Conservation (phyloP, 1,140 invertebrate species). For the Capitella teleta region DNA sequence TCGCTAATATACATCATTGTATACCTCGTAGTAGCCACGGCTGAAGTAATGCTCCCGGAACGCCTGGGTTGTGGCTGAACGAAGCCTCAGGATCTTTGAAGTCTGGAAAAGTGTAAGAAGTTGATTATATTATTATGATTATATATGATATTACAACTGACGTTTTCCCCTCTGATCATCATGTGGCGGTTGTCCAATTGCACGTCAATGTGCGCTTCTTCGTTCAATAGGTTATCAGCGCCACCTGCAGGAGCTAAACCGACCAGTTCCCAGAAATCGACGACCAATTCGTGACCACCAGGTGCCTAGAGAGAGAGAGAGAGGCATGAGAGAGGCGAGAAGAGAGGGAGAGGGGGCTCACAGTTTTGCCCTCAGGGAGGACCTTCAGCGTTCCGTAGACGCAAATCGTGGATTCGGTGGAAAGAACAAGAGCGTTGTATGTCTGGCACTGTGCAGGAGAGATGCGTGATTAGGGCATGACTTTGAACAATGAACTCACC, state of each 20-base stretch:
- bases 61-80: constrained; percentile 76
- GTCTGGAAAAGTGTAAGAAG: constrained; percentile 49
- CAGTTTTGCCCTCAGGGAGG: constrained; percentile 83
- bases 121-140: neutral
- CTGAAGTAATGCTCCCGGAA: constrained; percentile 84
- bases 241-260: constrained; percentile 77
- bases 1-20: no score
- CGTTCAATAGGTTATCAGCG: constrained; percentile 79
- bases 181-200: constrained; percentile 97
- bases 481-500: constrained; percentile 37
- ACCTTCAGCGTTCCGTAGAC: constrained; percentile 65
- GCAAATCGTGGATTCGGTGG: constrained; percentile 79
- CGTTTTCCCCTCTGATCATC: constrained; percentile 96
- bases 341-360: constrained; percentile 37
- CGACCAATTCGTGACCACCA: constrained; percentile 84
- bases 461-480: no score
- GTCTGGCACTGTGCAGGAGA: constrained; percentile 76
- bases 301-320: no score
- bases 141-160: constrained; percentile 32
- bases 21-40: constrained; percentile 70
- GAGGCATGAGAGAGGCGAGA: no score
- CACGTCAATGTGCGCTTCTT: constrained; percentile 87
- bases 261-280: constrained; percentile 91
- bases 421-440: constrained; percentile 76
- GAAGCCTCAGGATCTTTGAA: constrained; percentile 77